Base-by-base conservation (phyloP, 2,888 invertebrate genomes). In the Endomychus coccineus region DNA sequence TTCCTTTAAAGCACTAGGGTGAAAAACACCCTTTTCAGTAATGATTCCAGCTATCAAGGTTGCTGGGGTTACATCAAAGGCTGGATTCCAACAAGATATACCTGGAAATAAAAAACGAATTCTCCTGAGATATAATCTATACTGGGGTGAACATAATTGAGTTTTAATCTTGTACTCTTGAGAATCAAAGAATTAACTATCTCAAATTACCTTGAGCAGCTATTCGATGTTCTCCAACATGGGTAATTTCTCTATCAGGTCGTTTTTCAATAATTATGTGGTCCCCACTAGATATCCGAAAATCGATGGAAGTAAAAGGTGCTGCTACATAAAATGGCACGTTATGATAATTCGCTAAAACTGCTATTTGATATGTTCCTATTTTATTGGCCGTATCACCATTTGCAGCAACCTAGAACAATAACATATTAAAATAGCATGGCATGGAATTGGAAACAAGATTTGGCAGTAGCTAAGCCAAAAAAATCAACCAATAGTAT, bases 371-470 rank as follows among this genome's bases (percentile, higher is more conserved):
- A 62, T 91, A 92, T 9, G 92, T 92, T 54, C 95, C 97, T 59
- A 97, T 95, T 76, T 98, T 98, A 64, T 98, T 98, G 1, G 97
- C 97, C 0, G 96, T 96, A 64, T 99, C 97, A 1, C 98, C 98
- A 66, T 98, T 98, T 2, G 83, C 80, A 9, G 89, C 91, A 17
- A 94, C 80, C 81, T 81, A 21, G 13, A n/a, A 24, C 6, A 9
- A 25, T 6, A 6, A 25, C 12, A 10, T 25, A 6, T 25, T 21
- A 6, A 21, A 7, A 7, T 6, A 7, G 11, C 39, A 42, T 44
- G 32, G n/a, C n/a, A n/a, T n/a, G n/a, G n/a, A n/a, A n/a, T n/a
- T n/a, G n/a, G n/a, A n/a, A n/a, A n/a, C n/a, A n/a, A n/a, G n/a
- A n/a, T n/a, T n/a, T n/a, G n/a, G n/a, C n/a, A n/a, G n/a, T n/a